These are phyloP conservation scores for Vulpes ferrilata DNA, from an alignment of 2,113 vertebrate genomes.

Conservation along the genomic window DNA sequence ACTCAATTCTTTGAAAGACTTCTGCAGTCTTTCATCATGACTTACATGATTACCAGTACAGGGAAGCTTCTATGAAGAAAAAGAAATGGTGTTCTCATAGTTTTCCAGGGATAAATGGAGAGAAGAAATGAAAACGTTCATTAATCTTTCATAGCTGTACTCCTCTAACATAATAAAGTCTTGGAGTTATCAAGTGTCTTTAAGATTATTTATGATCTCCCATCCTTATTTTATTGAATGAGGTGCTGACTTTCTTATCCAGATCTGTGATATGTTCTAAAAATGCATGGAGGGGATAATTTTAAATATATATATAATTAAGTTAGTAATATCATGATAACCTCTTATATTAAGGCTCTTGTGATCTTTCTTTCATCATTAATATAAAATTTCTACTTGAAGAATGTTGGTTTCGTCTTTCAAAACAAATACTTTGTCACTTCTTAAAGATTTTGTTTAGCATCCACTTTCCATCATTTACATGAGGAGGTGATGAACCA, in stretches of 20 bases:
- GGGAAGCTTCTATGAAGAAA: background rate
- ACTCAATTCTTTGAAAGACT: conserved; percentile 74
- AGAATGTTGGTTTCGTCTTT: background rate
- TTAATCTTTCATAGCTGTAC: background rate
- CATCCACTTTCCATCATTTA: background rate
- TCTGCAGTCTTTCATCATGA: conserved; percentile 46
- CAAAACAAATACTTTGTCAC: background rate
- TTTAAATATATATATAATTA: background rate
- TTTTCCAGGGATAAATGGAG: background rate
- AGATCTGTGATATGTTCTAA: background rate
- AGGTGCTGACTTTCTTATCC: background rate
- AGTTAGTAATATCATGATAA: background rate
- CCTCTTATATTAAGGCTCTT: background rate
- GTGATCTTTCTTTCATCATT: background rate
- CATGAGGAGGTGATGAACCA: background rate
- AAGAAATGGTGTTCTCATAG: background rate
- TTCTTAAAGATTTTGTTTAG: conserved; percentile 10
- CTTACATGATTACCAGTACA: conserved; percentile 11
- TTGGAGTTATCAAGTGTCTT: background rate
- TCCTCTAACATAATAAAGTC: background rate
- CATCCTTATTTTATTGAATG: background rate
- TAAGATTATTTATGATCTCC: background rate
- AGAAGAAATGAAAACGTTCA: background rate
- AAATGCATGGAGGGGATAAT: background rate
- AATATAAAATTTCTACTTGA: conserved; percentile 26